Conservation (phyloP, 2,888 invertebrate genomes). For the Drosophila vallismaia region DNA sequence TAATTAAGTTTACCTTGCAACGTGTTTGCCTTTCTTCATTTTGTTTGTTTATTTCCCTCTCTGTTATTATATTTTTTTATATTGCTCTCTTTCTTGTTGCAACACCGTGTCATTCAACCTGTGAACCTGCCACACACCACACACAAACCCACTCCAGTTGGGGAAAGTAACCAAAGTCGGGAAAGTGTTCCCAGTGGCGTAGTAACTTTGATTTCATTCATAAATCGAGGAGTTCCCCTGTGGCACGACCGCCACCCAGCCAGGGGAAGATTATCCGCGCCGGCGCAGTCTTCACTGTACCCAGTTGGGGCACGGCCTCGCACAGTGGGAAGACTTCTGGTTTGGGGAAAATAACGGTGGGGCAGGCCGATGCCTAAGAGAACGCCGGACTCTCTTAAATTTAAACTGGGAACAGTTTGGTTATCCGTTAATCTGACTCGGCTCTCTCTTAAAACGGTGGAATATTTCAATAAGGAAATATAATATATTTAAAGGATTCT, state of each 20-base stretch:
- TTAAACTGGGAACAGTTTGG: constrained; percentile 41
- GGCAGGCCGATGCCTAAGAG: constrained; percentile 35
- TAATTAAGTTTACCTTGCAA: constrained; percentile 12
- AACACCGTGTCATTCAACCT: constrained; percentile 38
- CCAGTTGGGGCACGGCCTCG: constrained; percentile 6
- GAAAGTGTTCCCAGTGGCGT: constrained; percentile 49
- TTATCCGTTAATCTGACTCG: not conserved
- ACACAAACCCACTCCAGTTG: not conserved
- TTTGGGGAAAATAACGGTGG: constrained; percentile 17
- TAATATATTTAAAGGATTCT: not conserved
- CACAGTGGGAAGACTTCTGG: constrained; percentile 8
- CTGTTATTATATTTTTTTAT: constrained; percentile 13
- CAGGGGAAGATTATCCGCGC: constrained; percentile 62
- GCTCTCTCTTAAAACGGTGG: not conserved
- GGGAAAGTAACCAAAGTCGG: not conserved
- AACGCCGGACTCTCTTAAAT: constrained; percentile 37
- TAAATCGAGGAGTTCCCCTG: constrained; percentile 42
- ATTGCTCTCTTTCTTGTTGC: not conserved
- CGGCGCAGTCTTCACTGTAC: constrained; percentile 34
- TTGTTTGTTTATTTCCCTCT: constrained; percentile 12
- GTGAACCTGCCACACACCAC: constrained; percentile 22
- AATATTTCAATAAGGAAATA: not conserved
- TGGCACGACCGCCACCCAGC: not conserved
- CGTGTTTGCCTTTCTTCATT: constrained; percentile 22
- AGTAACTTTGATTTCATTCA: constrained; percentile 57